Evolutionary conservation across 2,888 invertebrate species (phyloP).

Genomic region (Epiblema foenella): DNA sequence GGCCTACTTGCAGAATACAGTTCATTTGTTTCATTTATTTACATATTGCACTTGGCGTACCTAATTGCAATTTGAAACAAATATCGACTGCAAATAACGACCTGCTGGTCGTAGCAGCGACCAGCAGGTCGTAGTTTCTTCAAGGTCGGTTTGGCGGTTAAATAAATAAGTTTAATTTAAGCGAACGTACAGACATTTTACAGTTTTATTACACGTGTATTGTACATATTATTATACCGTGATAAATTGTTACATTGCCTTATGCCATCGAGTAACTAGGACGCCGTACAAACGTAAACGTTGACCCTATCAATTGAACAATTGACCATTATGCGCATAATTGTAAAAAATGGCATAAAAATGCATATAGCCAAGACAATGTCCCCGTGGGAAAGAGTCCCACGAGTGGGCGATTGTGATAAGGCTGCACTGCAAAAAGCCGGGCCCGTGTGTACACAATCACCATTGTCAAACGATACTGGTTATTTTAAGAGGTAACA

Average conservation of each 20-base stretch:
- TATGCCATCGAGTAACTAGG: conserved; percentile 32
- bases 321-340: conserved; percentile 80
- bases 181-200: too few relatives aligned
- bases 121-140: too few relatives aligned
- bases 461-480: conserved; percentile 56
- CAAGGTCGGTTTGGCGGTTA: too few relatives aligned
- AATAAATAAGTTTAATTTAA: too few relatives aligned
- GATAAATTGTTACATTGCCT: conserved; percentile 7
- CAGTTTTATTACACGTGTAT: too few relatives aligned
- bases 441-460: conserved; percentile 55
- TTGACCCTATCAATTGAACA: conserved; percentile 70
- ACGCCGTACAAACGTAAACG: conserved; percentile 36
- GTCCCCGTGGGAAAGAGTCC: conserved; percentile 72
- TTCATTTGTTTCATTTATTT: too few relatives aligned
- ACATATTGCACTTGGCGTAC: too few relatives aligned
- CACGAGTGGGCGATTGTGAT: conserved; percentile 58
- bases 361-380: conserved; percentile 66
- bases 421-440: conserved; percentile 54
- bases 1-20: too few relatives aligned
- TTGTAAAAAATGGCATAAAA: conserved; percentile 75
- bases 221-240: neutral
- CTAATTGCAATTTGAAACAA: too few relatives aligned
- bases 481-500: conserved; percentile 33
- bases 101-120: too few relatives aligned
- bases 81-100: too few relatives aligned